Evolutionary conservation across 2,888 invertebrate species (phyloP).

Genomic region (Agonopterix alstromeriana): DNA sequence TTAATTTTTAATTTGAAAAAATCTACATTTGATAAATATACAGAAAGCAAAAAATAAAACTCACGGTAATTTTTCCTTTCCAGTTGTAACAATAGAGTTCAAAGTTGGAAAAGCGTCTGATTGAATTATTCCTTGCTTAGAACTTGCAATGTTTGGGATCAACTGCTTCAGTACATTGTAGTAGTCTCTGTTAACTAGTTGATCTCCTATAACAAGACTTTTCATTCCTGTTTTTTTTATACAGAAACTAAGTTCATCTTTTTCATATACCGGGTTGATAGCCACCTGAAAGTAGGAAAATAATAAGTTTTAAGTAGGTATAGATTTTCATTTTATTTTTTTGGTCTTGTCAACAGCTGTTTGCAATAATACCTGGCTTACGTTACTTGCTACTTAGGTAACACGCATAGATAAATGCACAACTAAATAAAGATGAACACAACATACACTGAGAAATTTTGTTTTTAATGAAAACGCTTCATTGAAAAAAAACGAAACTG

Average conservation of each 20-base stretch:
- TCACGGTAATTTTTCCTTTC: conserved; percentile 72
- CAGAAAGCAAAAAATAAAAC: conserved; percentile 21
- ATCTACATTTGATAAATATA: too few species aligned
- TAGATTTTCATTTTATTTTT: neutral
- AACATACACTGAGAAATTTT: too few species aligned
- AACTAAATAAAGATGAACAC: too few species aligned
- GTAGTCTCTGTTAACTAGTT: conserved; percentile 81
- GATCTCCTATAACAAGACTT: conserved; percentile 80
- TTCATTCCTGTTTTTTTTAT: conserved; percentile 84
- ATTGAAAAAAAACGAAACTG: too few species aligned
- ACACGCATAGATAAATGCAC: too few species aligned
- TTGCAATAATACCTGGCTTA: too few species aligned
- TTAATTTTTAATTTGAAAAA: too few species aligned
- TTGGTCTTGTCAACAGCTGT: too few species aligned
- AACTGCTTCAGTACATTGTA: conserved; percentile 76
- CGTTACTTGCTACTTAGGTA: too few species aligned
- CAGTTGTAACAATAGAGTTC: conserved; percentile 72
- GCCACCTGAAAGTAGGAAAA: conserved; percentile 73
- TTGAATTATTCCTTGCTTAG: conserved; percentile 61
- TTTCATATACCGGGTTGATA: conserved; percentile 87
- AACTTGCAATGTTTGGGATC: conserved; percentile 74
- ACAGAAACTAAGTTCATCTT: conserved; percentile 83
- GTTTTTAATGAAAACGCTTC: too few species aligned
- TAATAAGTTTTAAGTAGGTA: conserved; percentile 9
- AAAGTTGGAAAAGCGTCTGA: conserved; percentile 70